Conservation (phyloP, 2,888 invertebrate genomes). For the Andrena praecox region DNA sequence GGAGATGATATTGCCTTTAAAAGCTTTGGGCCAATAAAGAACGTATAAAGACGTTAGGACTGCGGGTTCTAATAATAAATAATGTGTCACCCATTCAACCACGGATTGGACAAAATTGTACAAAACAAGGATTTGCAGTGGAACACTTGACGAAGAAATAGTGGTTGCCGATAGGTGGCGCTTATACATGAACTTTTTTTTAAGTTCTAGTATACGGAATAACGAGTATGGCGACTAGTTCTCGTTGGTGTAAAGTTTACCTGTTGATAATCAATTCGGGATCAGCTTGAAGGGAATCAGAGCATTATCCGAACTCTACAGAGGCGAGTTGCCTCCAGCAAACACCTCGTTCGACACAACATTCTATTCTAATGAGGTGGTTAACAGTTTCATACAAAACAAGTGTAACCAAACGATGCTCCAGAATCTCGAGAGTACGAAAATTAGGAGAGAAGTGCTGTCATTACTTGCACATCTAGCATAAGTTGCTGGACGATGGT, state of each 20-base stretch:
- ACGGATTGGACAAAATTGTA: slow-evolving; percentile 44
- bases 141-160: neutral
- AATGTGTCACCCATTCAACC: slow-evolving; percentile 15
- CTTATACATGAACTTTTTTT: slow-evolving; percentile 34
- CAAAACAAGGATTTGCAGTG: slow-evolving; percentile 27
- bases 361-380: slow-evolving; percentile 51
- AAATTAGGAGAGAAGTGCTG: slow-evolving; percentile 62
- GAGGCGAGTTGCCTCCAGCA: slow-evolving; percentile 33
- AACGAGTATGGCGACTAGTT: slow-evolving; percentile 73
- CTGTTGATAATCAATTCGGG: slow-evolving; percentile 73
- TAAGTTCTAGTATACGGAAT: slow-evolving; percentile 53
- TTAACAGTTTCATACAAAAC: slow-evolving; percentile 74
- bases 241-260: slow-evolving; percentile 72
- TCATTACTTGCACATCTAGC: slow-evolving; percentile 56
- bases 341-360: slow-evolving; percentile 21
- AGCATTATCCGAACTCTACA: slow-evolving; percentile 32
- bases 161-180: slow-evolving; percentile 47
- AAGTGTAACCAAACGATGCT: slow-evolving; percentile 63
- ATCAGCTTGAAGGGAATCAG: slow-evolving; percentile 46
- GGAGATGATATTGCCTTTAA: neutral
- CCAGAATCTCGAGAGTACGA: slow-evolving; percentile 55
- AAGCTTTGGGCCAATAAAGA: neutral
- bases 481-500: slow-evolving; percentile 57
- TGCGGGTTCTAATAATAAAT: slow-evolving; percentile 42
- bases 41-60: neutral